These are phyloP conservation scores for Ephialtes manifestator DNA, from an alignment of 2,888 invertebrate species.

Conservation along the genomic window DNA sequence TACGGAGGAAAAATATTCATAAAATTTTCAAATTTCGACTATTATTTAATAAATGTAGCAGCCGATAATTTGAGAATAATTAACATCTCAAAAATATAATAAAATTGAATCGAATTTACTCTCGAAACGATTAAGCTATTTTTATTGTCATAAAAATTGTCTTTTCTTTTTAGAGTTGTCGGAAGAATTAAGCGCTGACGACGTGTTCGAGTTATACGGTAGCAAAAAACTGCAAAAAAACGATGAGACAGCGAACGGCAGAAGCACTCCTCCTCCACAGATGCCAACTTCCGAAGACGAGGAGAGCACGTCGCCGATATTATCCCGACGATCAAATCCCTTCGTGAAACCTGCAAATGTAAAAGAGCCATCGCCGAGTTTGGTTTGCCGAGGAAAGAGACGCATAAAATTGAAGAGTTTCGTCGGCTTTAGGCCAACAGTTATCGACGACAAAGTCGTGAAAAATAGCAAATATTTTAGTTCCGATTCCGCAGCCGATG, in stretches of 20 bases:
- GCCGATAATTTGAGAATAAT: neutral
- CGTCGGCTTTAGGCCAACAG: slow-evolving; percentile 77
- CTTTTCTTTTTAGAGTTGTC: slow-evolving; percentile 56
- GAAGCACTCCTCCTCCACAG: slow-evolving; percentile 49
- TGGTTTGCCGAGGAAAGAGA: slow-evolving; percentile 76
- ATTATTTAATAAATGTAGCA: neutral
- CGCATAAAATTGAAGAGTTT: slow-evolving; percentile 74
- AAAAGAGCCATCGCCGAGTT: slow-evolving; percentile 79
- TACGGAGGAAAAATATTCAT: neutral
- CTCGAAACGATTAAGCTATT: slow-evolving; percentile 17
- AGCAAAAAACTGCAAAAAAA: slow-evolving; percentile 61
- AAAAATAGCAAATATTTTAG: slow-evolving; percentile 81
- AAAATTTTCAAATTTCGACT: neutral
- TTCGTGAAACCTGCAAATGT: slow-evolving; percentile 73
- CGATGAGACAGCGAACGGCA: slow-evolving; percentile 51
- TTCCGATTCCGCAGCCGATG: slow-evolving; percentile 45
- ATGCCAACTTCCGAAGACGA: slow-evolving; percentile 15
- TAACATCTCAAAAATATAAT: neutral
- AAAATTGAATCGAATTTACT: neutral
- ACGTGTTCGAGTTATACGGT: slow-evolving; percentile 65
- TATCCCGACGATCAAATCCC: slow-evolving; percentile 73
- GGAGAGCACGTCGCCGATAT: slow-evolving; percentile 64
- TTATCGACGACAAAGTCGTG: slow-evolving; percentile 78
- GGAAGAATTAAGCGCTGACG: slow-evolving; percentile 65
- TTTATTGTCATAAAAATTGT: neutral